Evolutionary conservation across 2,797 vertebrate genomes (phyloP).

Genomic region (Rachycentron canadum): DNA sequence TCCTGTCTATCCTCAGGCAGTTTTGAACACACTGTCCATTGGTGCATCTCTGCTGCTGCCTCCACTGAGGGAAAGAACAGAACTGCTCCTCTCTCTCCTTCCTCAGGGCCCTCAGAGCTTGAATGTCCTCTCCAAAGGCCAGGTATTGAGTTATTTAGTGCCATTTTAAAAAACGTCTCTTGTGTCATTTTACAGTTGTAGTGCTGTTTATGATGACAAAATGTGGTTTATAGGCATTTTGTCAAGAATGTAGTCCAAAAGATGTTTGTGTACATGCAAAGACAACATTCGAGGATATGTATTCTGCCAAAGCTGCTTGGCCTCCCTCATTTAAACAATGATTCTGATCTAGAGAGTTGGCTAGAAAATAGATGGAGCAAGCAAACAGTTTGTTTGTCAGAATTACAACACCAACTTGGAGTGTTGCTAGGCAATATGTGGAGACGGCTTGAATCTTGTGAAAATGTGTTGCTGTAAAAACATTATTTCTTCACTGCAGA

Average conservation of each 20-base stretch:
- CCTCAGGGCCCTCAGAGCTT: conserved; percentile 89
- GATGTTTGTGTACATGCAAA: neutral
- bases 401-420: conserved; percentile 16
- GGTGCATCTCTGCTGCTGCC: conserved; percentile 88
- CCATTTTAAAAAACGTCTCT: neutral
- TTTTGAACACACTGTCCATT: conserved; percentile 87
- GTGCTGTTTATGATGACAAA: neutral
- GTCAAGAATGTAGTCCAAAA: neutral
- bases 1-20: conserved; percentile 78
- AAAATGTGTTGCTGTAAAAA: conserved; percentile 45
- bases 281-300: neutral
- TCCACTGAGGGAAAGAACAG: conserved; percentile 88
- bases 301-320: conserved; percentile 3
- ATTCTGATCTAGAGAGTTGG: conserved; percentile 15
- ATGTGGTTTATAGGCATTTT: neutral
- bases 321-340: conserved; percentile 14
- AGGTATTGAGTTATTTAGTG: conserved; percentile 72
- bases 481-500: neutral
- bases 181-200: neutral
- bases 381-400: conserved; percentile 7
- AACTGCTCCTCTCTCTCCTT: conserved; percentile 88
- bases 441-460: conserved; percentile 36
- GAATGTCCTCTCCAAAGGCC: conserved; percentile 88
- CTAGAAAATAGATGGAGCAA: conserved; percentile 12
- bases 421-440: conserved; percentile 53